Evolutionary conservation across 1,140 invertebrate species (phyloP), one percentile per base, ranked within the genome.

Genomic region (Heterodera schachtii): DNA sequence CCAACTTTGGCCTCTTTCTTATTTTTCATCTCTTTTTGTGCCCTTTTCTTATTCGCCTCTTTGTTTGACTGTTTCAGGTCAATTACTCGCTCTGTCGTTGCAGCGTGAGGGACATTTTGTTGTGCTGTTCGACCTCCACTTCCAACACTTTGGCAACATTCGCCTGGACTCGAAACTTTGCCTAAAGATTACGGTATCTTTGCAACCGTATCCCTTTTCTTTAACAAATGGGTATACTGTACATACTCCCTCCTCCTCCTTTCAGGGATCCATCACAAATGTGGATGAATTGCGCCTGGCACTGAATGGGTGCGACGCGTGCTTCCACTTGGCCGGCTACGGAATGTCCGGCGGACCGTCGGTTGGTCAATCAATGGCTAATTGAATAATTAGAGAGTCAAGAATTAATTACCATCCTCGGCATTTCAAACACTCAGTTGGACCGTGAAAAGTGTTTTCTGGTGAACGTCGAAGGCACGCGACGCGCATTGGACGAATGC

Each of bases 251-350:
- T 41, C 69, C 64, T 31, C 44, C 5, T n/a, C 41, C 41, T 13
- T 11, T 41, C 46, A 86, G 83, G 85, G 85, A 41, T 85, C 85
- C 16, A 75, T 86, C 31, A 44, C 82, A 41, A 43, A 87, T 77
- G 19, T 2, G 19, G 64, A 52, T 7, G 44, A 73, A 52, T 71
- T 86, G 49, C 57, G 75, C 44, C 49, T 82, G 67, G 85, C 83
- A 71, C 73, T 86, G 43, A 43, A 47, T 41, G 85, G 83, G 8
- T 81, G 82, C 69, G 83, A 87, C 77, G 85, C 85, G 6, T 86
- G 85, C 60, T 86, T 86, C 73, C 85, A 86, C 75, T 66, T 86
- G 21, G 85, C 85, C 44, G 85, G 83, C 3, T 86, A 86, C 67
- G 85, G 85, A 31, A 86, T 85, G 79, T 73, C 47, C 57, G 85